These are phyloP conservation scores for Archegozetes longisetosus DNA, from an alignment of 1,140 invertebrate genomes.

Conservation along the genomic window DNA sequence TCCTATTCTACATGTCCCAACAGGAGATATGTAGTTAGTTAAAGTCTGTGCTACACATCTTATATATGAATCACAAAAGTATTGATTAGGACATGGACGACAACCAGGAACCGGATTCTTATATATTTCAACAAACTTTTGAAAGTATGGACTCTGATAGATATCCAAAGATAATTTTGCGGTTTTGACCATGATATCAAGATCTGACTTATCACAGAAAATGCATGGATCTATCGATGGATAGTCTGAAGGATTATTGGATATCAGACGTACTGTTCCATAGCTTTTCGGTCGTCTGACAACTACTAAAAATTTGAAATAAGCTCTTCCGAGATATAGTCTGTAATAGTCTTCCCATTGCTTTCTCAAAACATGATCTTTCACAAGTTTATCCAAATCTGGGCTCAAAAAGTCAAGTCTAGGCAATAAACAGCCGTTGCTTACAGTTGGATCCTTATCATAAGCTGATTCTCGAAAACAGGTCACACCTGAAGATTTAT, in stretches of 20 bases:
- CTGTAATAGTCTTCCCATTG: too few species aligned
- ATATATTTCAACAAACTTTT: not conserved
- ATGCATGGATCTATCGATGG: conserved; percentile 70
- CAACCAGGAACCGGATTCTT: conserved; percentile 45
- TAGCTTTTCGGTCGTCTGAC: conserved; percentile 52
- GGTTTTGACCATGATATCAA: conserved; percentile 24
- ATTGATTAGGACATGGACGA: conserved; percentile 36
- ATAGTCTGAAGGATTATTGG: conserved; percentile 45
- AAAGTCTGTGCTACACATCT: conserved; percentile 50
- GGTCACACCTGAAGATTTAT: too few species aligned
- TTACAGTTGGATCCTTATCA: too few species aligned
- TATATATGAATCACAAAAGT: conserved; percentile 47
- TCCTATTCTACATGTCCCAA: conserved; percentile 73
- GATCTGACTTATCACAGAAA: conserved; percentile 45
- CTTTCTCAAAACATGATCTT: too few species aligned
- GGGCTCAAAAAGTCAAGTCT: too few species aligned
- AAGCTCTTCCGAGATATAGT: too few species aligned
- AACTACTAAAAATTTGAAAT: conserved; percentile 47
- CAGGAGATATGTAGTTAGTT: conserved; percentile 54
- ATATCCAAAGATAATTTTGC: conserved; percentile 8
- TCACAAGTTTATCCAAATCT: too few species aligned
- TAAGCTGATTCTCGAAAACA: too few species aligned
- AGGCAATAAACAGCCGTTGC: too few species aligned
- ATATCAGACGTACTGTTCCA: conserved; percentile 39
- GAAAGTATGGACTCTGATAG: not conserved